phyloP scores from a whole-genome alignment of 2,113 vertebrate genomes.

The Onychorhynchus coronatus region DNA sequence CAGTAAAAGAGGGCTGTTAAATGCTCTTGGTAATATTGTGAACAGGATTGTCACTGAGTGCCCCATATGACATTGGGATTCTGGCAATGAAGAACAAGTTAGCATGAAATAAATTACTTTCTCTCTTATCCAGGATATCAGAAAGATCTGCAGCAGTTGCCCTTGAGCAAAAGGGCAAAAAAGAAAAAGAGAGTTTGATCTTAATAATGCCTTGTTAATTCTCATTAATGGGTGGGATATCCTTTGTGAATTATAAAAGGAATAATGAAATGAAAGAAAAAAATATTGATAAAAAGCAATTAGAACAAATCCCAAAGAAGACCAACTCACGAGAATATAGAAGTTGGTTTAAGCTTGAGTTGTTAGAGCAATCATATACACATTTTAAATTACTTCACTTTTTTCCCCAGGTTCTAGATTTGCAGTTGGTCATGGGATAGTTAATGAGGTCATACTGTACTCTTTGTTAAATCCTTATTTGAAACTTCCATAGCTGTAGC shows the following conservation, averaged over 20 bases:
- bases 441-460: background rate
- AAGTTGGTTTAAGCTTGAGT: background rate
- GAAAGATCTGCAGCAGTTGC: background rate
- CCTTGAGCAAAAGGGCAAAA: constrained; percentile 21
- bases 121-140: background rate
- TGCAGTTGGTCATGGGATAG: background rate
- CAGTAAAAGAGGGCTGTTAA: background rate
- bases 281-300: constrained; percentile 53
- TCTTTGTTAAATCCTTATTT: background rate
- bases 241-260: constrained; percentile 45
- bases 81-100: background rate
- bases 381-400: background rate
- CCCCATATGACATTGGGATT: background rate
- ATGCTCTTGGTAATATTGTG: background rate
- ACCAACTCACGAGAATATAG: background rate
- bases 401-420: background rate
- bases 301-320: constrained; percentile 51
- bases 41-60: background rate
- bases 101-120: background rate
- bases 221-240: constrained; percentile 37
- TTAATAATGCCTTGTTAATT: constrained; percentile 27
- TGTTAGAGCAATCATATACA: background rate
- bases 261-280: constrained; percentile 43
- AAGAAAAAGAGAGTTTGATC: constrained; percentile 5
- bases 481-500: background rate